Conservation (phyloP, 1,140 invertebrate species). For the Drosophila pectinifera region DNA sequence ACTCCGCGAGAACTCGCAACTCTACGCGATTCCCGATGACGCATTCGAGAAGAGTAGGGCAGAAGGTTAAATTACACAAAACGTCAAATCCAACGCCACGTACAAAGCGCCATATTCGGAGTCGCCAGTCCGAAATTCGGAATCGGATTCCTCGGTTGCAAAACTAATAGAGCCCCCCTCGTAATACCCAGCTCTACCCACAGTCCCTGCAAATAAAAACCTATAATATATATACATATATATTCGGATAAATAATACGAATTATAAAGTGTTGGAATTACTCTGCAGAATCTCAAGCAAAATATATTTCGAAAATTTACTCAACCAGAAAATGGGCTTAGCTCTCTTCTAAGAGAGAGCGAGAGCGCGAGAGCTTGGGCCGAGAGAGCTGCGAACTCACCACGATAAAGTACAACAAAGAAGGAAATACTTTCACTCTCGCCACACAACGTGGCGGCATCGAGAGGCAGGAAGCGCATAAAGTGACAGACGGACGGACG, state of each 20-base stretch:
- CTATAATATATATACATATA: not conserved
- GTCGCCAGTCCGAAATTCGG: slow-evolving; percentile 41
- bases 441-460: slow-evolving; percentile 78
- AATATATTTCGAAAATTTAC: slow-evolving; percentile 47
- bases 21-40: slow-evolving; percentile 66
- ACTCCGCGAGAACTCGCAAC: slow-evolving; percentile 30
- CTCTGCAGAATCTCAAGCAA: slow-evolving; percentile 13
- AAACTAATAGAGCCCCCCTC: slow-evolving; percentile 15
- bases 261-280: slow-evolving; percentile 6
- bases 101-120: slow-evolving; percentile 47
- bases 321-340: slow-evolving; percentile 58
- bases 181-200: not conserved
- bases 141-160: slow-evolving; percentile 28
- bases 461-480: slow-evolving; percentile 77
- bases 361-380: slow-evolving; percentile 22
- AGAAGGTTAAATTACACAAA: slow-evolving; percentile 84
- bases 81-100: slow-evolving; percentile 58
- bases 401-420: slow-evolving; percentile 47
- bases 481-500: slow-evolving; percentile 64
- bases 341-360: slow-evolving; percentile 25
- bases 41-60: slow-evolving; percentile 79
- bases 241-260: not conserved
- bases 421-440: slow-evolving; percentile 73
- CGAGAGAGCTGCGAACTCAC: slow-evolving; percentile 36
- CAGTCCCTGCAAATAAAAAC: not conserved